phyloP scores from a whole-genome alignment of 2,113 vertebrate species.

The Poeciliopsis retropinna region DNA sequence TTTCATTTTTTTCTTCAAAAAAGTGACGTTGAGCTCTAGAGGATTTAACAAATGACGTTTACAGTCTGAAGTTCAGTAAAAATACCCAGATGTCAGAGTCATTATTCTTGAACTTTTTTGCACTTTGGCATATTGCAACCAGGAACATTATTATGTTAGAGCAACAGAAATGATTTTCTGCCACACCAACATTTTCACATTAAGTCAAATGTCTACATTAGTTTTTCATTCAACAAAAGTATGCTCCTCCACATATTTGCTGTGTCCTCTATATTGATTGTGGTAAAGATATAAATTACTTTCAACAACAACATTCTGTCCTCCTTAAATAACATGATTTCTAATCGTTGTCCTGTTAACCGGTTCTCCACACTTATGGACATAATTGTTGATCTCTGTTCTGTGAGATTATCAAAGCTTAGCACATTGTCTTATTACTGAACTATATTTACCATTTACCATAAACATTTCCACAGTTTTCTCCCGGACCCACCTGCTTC shows the following conservation, averaged over 20 bases:
- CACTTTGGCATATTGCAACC: not conserved
- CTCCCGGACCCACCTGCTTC: not conserved
- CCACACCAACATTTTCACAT: too few species aligned
- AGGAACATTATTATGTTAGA: not conserved
- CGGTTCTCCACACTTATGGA: not conserved
- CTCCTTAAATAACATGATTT: too few species aligned
- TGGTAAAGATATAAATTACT: too few species aligned
- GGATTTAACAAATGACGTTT: too few species aligned
- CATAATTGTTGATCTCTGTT: not conserved
- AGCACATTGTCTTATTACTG: not conserved
- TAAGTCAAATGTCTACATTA: too few species aligned
- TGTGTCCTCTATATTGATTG: too few species aligned
- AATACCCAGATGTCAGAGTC: not conserved
- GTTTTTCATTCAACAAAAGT: too few species aligned
- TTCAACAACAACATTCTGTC: too few species aligned
- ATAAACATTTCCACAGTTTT: not conserved
- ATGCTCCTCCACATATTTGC: too few species aligned
- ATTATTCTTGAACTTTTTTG: not conserved
- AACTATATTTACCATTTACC: not conserved
- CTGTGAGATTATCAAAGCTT: not conserved
- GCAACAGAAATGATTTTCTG: not conserved
- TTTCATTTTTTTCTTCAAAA: not conserved
- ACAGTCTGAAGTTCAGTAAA: not conserved
- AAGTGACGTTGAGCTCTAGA: too few species aligned
- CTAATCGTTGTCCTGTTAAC: too few species aligned